Conservation (phyloP, 2,888 invertebrate species). For the Marronus borbonicus region DNA sequence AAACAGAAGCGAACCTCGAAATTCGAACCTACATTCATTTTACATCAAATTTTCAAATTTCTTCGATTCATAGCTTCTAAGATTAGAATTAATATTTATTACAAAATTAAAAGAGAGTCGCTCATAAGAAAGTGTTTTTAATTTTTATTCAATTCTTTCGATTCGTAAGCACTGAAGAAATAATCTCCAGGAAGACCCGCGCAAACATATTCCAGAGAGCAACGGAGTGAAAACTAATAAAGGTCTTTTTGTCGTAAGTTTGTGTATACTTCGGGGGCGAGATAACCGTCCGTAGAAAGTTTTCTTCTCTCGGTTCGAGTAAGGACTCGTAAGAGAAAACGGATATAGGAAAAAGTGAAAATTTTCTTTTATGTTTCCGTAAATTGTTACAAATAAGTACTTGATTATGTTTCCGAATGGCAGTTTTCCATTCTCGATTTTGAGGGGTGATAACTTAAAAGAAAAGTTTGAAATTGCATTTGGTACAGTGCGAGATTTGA, state of each 20-base stretch:
- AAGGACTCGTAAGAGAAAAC: conserved; percentile 27
- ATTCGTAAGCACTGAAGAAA: background rate
- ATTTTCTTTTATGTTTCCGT: conserved; percentile 45
- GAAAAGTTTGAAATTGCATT: conserved; percentile 43
- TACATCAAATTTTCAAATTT: no score
- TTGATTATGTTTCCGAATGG: conserved; percentile 44
- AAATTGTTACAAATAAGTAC: conserved; percentile 46
- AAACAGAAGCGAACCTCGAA: no score
- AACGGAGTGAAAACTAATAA: conserved; percentile 26
- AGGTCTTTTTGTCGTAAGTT: conserved; percentile 10
- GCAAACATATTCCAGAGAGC: conserved; percentile 4
- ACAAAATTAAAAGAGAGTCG: no score
- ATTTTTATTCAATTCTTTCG: no score
- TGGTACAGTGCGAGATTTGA: conserved; percentile 37
- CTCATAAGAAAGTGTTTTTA: no score
- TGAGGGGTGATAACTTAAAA: conserved; percentile 44
- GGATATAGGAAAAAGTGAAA: conserved; percentile 43
- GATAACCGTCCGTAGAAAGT: conserved; percentile 27
- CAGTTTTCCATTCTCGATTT: conserved; percentile 41
- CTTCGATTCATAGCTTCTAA: no score
- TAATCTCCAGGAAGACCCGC: background rate
- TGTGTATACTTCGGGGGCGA: background rate
- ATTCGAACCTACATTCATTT: no score
- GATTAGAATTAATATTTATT: no score
- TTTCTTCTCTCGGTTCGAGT: conserved; percentile 16